Conservation (phyloP, 2,113 vertebrate species). For the Campylorhamphus procurvoides region DNA sequence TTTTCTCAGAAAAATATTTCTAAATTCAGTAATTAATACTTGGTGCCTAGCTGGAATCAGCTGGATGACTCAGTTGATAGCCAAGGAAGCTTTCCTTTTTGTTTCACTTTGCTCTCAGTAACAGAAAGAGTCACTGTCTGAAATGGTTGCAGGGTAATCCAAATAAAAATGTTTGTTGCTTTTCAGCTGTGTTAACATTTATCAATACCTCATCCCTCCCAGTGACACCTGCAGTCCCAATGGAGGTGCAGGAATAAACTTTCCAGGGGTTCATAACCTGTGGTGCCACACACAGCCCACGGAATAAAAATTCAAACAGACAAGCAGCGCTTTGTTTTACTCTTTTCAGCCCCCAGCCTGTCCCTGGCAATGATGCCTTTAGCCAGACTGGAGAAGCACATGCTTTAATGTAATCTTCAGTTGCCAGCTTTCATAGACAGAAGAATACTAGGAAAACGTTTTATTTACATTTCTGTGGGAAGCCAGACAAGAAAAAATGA, state of each 20-base stretch:
- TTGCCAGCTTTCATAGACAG: neutral
- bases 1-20: neutral
- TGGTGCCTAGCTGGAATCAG: neutral
- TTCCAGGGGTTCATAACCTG: neutral
- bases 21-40: neutral
- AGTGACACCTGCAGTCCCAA: neutral
- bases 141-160: neutral
- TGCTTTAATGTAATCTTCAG: neutral
- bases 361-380: neutral
- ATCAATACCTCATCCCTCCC: neutral
- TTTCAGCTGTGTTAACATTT: neutral
- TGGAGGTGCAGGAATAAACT: neutral
- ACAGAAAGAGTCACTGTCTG: neutral
- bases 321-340: neutral
- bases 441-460: neutral
- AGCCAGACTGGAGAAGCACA: neutral
- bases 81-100: neutral
- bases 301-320: constrained; percentile 14
- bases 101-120: neutral
- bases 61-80: neutral
- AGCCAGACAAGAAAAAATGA: neutral
- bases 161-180: neutral
- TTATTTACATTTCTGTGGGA: neutral
- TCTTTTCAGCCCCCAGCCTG: neutral
- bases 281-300: neutral